Evolutionary conservation across 92 coral and sea anemone species (phyloP).

Genomic region (Paragorgia papillata): DNA sequence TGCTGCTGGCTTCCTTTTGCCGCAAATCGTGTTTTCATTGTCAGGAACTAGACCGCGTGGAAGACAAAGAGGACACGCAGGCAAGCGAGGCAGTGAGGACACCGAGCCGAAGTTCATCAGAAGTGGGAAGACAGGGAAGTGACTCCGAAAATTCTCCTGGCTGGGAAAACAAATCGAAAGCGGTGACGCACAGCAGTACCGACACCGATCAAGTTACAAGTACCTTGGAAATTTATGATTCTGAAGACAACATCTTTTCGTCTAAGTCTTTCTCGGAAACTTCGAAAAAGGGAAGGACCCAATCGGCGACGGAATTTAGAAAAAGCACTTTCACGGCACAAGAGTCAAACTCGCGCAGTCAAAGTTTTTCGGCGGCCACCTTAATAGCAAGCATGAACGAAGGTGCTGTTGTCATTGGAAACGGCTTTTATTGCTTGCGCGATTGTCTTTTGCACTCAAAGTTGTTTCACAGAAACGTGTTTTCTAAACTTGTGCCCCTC

Average conservation of each 20-base stretch:
- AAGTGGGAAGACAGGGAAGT: too few species aligned
- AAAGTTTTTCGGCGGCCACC: too few species aligned
- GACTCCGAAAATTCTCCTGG: background rate
- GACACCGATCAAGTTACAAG: slow-evolving; percentile 9
- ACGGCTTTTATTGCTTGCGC: too few species aligned
- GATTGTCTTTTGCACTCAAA: too few species aligned
- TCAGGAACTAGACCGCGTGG: background rate
- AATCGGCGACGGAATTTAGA: background rate
- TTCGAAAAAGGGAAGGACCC: background rate
- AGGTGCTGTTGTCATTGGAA: too few species aligned
- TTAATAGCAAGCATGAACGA: too few species aligned
- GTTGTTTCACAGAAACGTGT: too few species aligned
- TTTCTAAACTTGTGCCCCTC: too few species aligned
- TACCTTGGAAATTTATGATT: background rate
- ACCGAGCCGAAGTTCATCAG: background rate
- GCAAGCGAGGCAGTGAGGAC: background rate
- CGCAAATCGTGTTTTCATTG: slow-evolving; percentile 26
- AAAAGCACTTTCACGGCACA: too few species aligned
- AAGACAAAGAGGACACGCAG: background rate
- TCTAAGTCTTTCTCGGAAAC: background rate
- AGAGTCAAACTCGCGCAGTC: too few species aligned
- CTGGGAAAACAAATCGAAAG: background rate
- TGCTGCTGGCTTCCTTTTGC: slow-evolving; percentile 6
- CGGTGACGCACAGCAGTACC: background rate
- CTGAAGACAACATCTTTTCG: background rate